Evolutionary conservation across 2,113 vertebrate genomes (phyloP), one percentile per base, ranked within the genome.

Genomic region (Galbula dea): DNA sequence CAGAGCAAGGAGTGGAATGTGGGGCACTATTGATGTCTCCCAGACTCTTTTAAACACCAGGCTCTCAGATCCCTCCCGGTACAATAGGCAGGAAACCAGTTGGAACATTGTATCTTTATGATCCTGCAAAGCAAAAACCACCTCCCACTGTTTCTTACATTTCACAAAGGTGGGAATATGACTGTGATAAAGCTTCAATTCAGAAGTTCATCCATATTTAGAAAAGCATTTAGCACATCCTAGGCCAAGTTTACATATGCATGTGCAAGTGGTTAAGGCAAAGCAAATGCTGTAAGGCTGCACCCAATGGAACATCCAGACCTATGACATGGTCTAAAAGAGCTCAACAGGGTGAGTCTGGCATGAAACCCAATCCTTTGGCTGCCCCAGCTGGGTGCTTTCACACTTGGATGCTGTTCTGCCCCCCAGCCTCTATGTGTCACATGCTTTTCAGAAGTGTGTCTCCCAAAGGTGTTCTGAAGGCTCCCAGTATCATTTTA

Each of bases 161-260:
- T 83, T 91, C 91, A 76, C 94, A 91, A 74, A 96, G 94, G 89
- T 94, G 89, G 91, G 78, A 74, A 92, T 80, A 39, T 36, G 94
- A 15, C 89, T 94, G 48, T 52, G 89, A 76, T 87, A 77, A 71
- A n/a, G 87, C 87, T 92, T 67, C 30, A 3, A 37, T 78, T 92
- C 84, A 66, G 71, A 89, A 89, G 89, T 96, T 96, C 91, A 94
- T 94, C 96, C 94, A 66, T 93, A 96, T 94, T 96, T 96, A 96
- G 91, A 77, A 83, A 83, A 67, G 63, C 43, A 63, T 87, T 95
- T 86, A 92, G 91, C 89, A 76, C 86, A 73, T 85, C 87, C 82
- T 54, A 89, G 96, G 72, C 94, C 93, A 91, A 61, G 91, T 94
- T 94, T 94, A 79, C 87, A 92, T 63, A 87, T 83, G 84, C 94